A percentile compares a stretch with the other conserved stretches of the same genome.
phyloP scores from a whole-genome alignment of 2,888 invertebrate genomes.

The Agrilus cyanescens region DNA sequence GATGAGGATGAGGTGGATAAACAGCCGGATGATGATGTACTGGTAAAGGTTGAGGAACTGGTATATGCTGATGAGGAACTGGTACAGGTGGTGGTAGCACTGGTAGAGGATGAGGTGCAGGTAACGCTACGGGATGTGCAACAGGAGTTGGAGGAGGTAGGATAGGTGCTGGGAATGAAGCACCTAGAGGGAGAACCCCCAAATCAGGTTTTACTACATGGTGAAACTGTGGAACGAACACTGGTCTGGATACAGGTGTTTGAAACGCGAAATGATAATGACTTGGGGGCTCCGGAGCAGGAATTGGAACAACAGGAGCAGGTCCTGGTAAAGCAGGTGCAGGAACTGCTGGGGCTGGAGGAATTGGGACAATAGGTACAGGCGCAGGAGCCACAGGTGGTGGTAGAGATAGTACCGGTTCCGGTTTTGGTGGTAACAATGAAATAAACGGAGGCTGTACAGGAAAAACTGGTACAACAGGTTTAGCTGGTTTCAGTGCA shows the following conservation, averaged over 20 bases:
- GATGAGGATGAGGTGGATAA: constrained; percentile 1
- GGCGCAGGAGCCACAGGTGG: constrained; percentile 1
- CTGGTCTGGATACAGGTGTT: constrained; percentile 9
- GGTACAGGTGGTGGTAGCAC: constrained; percentile 5
- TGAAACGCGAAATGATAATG: constrained; percentile 9
- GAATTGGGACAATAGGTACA: constrained; percentile 3
- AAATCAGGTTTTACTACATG: constrained; percentile 26
- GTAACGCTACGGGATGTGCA: background rate
- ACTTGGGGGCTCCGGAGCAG: background rate
- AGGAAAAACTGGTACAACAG: constrained; percentile 7
- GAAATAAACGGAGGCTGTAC: constrained; percentile 8
- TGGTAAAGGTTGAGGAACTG: constrained; percentile 5
- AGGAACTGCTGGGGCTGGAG: constrained; percentile 3
- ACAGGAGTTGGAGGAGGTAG: constrained; percentile 13
- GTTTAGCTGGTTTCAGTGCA: constrained; percentile 5
- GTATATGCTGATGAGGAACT: background rate
- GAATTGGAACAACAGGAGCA: background rate
- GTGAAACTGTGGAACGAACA: constrained; percentile 15
- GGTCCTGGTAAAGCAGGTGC: constrained; percentile 5
- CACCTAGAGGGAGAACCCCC: constrained; percentile 25
- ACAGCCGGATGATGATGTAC: constrained; percentile 4
- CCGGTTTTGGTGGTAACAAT: constrained; percentile 2
- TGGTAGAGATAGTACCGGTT: constrained; percentile 3
- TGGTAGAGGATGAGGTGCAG: constrained; percentile 3
- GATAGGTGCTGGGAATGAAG: constrained; percentile 21